Conservation (phyloP, 2,888 invertebrate species). For the Drosophila peninsularis region DNA sequence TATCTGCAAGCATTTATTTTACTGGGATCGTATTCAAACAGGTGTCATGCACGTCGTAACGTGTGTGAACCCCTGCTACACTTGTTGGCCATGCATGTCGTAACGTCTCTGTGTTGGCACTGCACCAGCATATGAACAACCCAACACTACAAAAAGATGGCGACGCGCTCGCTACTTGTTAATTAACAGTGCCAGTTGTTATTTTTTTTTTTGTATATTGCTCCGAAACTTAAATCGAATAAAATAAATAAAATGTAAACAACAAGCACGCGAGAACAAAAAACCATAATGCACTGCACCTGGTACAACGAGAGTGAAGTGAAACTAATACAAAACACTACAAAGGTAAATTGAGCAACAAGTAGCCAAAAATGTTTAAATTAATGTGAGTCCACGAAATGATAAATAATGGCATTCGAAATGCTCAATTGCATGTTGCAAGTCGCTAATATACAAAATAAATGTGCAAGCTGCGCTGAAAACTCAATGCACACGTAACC, state of each 20-base stretch:
- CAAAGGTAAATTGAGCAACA: slow-evolving; percentile 78
- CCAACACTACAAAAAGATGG: slow-evolving; percentile 76
- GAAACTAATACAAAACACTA: slow-evolving; percentile 77
- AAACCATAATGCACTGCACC: slow-evolving; percentile 50
- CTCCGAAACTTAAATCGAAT: slow-evolving; percentile 23
- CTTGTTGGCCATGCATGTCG: slow-evolving; percentile 10
- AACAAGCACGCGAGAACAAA: slow-evolving; percentile 45
- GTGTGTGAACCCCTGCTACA: slow-evolving; percentile 8
- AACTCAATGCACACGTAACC: slow-evolving; percentile 82
- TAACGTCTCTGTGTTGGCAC: slow-evolving; percentile 31
- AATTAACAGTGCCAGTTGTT: slow-evolving; percentile 75
- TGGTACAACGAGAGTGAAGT: slow-evolving; percentile 56
- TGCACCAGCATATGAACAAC: slow-evolving; percentile 47
- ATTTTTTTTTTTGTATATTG: slow-evolving; percentile 64
- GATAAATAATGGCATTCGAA: slow-evolving; percentile 23
- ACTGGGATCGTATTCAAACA: background rate
- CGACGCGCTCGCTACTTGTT: slow-evolving; percentile 77
- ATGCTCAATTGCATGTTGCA: background rate
- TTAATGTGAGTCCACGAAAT: slow-evolving; percentile 32
- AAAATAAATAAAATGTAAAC: slow-evolving; percentile 51
- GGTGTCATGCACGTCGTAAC: slow-evolving; percentile 1
- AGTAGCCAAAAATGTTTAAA: slow-evolving; percentile 47
- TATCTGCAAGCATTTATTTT: too few species aligned
- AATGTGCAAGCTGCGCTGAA: background rate
- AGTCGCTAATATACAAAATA: background rate